Conservation (phyloP, 2,113 vertebrate species). For the Corydoras maculifer region DNA sequence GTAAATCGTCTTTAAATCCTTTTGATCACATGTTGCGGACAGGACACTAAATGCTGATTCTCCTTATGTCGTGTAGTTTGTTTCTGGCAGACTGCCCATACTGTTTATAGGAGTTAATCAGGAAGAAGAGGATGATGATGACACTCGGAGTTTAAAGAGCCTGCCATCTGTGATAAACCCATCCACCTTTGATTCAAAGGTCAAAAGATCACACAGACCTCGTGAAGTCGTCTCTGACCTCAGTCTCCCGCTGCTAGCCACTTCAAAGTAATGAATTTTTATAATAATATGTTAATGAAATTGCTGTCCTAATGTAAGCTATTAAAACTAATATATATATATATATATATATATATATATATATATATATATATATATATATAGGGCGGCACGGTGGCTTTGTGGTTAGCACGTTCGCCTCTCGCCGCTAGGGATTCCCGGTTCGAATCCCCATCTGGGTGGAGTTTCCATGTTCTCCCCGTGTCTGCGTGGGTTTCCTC, state of each 20-base stretch:
- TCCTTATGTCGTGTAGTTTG: constrained; percentile 29
- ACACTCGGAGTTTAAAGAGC: constrained; percentile 42
- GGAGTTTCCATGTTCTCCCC: no score
- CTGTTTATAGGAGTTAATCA: constrained; percentile 14
- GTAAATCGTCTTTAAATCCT: no score
- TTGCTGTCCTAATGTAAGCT: neutral
- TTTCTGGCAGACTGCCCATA: constrained; percentile 11
- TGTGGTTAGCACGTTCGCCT: no score
- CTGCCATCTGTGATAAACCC: constrained; percentile 31
- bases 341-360: no score
- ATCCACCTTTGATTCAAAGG: constrained; percentile 6
- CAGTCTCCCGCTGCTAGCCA: constrained; percentile 32
- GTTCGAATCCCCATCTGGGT: no score
- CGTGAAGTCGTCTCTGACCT: constrained; percentile 11
- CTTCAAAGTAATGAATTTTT: constrained; percentile 26
- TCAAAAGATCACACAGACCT: constrained; percentile 30
- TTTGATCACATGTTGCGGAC: no score
- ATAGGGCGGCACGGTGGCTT: no score
- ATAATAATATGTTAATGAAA: neutral
- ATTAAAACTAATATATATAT: no score
- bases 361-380: no score
- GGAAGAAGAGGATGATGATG: constrained; percentile 37
- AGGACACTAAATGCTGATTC: neutral
- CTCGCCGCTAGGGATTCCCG: no score
- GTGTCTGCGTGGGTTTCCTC: no score